phyloP scores from a whole-genome alignment of 2,888 invertebrate species.

The Capitulum mitella region DNA sequence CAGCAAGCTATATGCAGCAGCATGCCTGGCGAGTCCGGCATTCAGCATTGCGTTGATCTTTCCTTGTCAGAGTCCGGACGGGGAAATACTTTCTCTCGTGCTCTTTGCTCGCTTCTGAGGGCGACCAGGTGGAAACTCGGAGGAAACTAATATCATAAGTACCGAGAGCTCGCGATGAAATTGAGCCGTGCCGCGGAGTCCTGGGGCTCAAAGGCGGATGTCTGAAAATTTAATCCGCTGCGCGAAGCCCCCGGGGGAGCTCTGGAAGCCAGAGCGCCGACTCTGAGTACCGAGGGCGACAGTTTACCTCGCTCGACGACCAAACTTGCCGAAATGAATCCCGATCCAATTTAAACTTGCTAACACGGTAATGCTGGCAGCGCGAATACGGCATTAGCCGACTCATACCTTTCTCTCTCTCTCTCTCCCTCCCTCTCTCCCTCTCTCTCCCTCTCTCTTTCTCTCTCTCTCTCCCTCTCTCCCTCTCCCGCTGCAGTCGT shows the following conservation, averaged over 20 bases:
- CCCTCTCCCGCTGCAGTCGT: not conserved
- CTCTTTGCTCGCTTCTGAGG: no score
- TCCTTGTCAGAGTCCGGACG: no score
- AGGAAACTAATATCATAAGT: not conserved
- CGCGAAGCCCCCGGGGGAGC: not conserved
- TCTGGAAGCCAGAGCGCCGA: not conserved
- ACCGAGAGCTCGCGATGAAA: not conserved
- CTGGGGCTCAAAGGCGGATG: not conserved
- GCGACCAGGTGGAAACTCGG: no score
- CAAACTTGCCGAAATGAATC: constrained; percentile 5
- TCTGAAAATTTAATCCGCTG: not conserved
- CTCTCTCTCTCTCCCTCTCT: not conserved
- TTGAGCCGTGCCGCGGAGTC: not conserved
- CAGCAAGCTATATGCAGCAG: no score
- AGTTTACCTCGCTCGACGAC: not conserved
- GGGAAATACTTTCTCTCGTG: no score
- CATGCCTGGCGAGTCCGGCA: no score
- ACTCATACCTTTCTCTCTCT: not conserved
- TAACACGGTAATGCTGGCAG: not conserved
- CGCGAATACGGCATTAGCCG: not conserved
- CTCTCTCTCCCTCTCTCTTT: not conserved
- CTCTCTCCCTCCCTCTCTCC: not conserved
- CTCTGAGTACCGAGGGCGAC: not conserved
- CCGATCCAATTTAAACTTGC: constrained; percentile 5
- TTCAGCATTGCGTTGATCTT: no score